phyloP scores from a whole-genome alignment of 2,113 vertebrate species.

The Halcyon malimbica region DNA sequence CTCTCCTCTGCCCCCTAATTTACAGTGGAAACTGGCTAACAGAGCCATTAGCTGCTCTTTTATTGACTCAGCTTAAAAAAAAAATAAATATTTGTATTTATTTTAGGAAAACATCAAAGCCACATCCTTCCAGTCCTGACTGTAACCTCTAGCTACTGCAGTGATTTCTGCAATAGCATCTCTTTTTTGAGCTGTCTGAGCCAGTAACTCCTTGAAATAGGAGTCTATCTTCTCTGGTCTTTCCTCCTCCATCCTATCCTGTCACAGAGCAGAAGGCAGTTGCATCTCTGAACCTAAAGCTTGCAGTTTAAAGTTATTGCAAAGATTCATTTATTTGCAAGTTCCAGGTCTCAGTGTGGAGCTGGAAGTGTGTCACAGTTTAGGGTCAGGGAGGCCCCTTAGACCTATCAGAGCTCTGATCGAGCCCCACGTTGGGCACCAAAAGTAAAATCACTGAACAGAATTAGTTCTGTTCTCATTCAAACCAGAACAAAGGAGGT shows the following conservation, averaged over 20 bases:
- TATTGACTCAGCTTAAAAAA: constrained; percentile 1
- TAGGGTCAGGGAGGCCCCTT: too few species aligned
- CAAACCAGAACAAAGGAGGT: too few species aligned
- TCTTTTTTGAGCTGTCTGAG: background rate
- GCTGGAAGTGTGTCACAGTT: background rate
- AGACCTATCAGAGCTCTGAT: too few species aligned
- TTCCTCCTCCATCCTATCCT: background rate
- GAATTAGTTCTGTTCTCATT: too few species aligned
- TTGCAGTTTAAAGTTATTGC: background rate
- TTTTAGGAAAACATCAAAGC: constrained; percentile 29
- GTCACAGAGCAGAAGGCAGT: background rate
- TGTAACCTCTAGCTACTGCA: background rate
- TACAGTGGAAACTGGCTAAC: background rate
- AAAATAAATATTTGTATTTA: background rate
- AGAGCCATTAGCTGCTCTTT: background rate
- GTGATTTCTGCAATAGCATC: background rate
- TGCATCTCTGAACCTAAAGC: background rate
- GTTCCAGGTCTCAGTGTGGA: background rate
- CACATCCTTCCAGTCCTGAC: background rate
- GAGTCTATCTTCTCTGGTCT: background rate
- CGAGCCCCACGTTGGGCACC: too few species aligned
- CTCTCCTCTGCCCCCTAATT: background rate
- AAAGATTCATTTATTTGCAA: background rate
- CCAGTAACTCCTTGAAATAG: background rate
- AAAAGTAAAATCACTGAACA: too few species aligned